These are phyloP conservation scores for Rhinichthys osculus DNA, from an alignment of 2,797 vertebrate genomes.

Conservation along the genomic window DNA sequence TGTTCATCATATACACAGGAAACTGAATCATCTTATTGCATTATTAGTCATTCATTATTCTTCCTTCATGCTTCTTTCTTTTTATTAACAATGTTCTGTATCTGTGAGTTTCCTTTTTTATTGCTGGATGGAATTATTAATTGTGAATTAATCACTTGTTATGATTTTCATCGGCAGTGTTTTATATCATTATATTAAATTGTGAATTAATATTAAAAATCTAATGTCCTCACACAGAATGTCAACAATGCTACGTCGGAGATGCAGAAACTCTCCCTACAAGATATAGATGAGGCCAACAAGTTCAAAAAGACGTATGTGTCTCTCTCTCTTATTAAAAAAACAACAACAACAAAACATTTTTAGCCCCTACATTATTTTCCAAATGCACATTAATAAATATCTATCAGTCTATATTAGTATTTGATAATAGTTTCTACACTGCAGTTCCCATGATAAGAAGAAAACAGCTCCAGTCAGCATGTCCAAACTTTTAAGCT, in stretches of 20 bases:
- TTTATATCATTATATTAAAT: background rate
- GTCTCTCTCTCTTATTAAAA: background rate
- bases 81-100: slow-evolving; percentile 7
- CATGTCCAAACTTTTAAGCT: slow-evolving; percentile 85
- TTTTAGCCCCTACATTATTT: background rate
- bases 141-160: background rate
- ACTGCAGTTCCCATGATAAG: slow-evolving; percentile 77
- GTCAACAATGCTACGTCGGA: slow-evolving; percentile 57
- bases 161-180: background rate
- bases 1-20: slow-evolving; percentile 14
- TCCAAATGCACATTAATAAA: background rate
- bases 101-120: background rate
- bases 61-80: slow-evolving; percentile 29
- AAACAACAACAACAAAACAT: too few species aligned
- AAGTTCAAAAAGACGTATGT: slow-evolving; percentile 81
- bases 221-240: slow-evolving; percentile 37
- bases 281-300: slow-evolving; percentile 58
- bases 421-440: background rate
- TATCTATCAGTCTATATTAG: background rate
- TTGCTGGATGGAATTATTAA: background rate
- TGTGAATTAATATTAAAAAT: background rate
- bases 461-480: slow-evolving; percentile 72
- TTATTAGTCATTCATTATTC: slow-evolving; percentile 19
- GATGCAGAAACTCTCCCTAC: slow-evolving; percentile 71
- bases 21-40: slow-evolving; percentile 30